These are phyloP conservation scores for Eueides isabella DNA, from an alignment of 1,140 invertebrate species.

Conservation along the genomic window DNA sequence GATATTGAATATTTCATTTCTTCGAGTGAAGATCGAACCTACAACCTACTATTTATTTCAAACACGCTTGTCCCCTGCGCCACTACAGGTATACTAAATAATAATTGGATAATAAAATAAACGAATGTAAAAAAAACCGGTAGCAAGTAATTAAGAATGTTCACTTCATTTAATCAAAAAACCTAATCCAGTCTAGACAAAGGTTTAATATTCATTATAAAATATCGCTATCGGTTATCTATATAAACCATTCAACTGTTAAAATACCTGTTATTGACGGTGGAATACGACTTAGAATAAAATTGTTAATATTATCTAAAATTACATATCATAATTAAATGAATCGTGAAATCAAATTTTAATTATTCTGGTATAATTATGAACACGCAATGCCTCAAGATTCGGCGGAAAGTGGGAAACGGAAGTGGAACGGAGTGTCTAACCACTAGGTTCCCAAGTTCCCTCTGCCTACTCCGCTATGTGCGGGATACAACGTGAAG, in stretches of 20 bases:
- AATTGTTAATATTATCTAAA: background rate
- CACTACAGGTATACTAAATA: too few species aligned
- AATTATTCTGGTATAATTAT: too few species aligned
- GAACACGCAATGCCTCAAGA: too few species aligned
- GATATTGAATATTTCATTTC: too few species aligned
- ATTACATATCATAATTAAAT: background rate
- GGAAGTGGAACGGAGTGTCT: too few species aligned
- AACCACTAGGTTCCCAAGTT: too few species aligned
- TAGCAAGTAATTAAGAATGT: conserved; percentile 30
- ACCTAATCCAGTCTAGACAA: conserved; percentile 27
- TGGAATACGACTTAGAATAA: background rate
- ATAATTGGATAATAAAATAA: background rate
- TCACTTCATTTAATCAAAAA: conserved; percentile 16
- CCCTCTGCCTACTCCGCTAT: too few species aligned
- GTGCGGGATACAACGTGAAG: too few species aligned
- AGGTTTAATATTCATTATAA: conserved; percentile 27
- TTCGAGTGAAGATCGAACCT: too few species aligned
- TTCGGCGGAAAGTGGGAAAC: too few species aligned
- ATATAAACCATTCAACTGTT: conserved; percentile 25
- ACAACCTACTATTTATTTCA: too few species aligned
- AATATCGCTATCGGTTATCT: conserved; percentile 27
- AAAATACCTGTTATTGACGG: conserved; percentile 26
- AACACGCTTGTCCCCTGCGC: too few species aligned
- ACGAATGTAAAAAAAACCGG: conserved; percentile 14
- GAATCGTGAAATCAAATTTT: background rate